Percentiles rank a stretch among this genome's conserved stretches.
phyloP scores from a whole-genome alignment of 2,113 vertebrate species.

The Oophaga pumilio region DNA sequence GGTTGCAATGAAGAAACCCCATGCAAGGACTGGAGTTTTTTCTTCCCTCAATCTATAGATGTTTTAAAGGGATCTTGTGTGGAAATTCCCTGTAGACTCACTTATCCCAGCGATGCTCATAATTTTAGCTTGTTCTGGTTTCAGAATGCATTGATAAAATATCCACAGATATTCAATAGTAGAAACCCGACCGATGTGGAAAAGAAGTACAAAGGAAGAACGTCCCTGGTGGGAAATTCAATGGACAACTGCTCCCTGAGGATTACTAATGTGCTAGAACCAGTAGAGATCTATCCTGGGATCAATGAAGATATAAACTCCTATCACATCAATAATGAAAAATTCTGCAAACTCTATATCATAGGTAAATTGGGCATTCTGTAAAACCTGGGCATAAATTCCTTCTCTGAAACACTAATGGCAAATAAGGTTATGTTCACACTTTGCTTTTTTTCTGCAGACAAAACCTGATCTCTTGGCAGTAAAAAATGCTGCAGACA shows the following conservation, averaged over 20 bases:
- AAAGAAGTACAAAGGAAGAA: background rate
- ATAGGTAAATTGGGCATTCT: background rate
- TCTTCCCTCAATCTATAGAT: background rate
- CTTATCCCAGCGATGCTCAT: background rate
- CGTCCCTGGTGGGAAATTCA: slow-evolving; percentile 2
- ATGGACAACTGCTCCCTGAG: slow-evolving; percentile 9
- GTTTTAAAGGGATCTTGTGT: slow-evolving; percentile 33
- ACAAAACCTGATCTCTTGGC: too few species aligned
- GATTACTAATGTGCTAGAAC: slow-evolving; percentile 19
- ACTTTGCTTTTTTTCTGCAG: too few species aligned
- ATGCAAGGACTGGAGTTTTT: background rate
- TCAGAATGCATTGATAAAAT: background rate
- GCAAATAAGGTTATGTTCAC: too few species aligned
- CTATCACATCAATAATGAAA: background rate
- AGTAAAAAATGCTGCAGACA: too few species aligned
- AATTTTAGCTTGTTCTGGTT: slow-evolving; percentile 35
- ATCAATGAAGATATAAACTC: slow-evolving; percentile 34
- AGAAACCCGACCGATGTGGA: background rate
- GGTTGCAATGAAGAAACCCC: background rate
- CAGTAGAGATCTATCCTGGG: slow-evolving; percentile 4
- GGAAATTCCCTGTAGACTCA: slow-evolving; percentile 33
- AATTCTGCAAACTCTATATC: background rate
- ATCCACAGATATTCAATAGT: background rate
- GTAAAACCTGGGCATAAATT: background rate
- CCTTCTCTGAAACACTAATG: background rate